phyloP scores from a whole-genome alignment of 2,888 invertebrate genomes.

The Leptopilina drosophilae region DNA sequence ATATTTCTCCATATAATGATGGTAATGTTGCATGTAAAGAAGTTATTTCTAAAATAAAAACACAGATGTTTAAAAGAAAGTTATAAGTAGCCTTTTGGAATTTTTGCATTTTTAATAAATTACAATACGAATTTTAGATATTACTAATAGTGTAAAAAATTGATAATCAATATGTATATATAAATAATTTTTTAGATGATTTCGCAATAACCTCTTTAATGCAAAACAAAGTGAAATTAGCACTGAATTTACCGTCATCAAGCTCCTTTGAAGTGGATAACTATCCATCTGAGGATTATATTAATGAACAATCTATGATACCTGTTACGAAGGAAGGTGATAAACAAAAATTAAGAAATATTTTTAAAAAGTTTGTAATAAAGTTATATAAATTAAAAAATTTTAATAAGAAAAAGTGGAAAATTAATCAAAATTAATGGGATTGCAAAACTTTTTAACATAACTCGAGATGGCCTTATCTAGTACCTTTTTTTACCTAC shows the following conservation, averaged over 20 bases:
- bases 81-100: too few species aligned
- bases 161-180: not conserved
- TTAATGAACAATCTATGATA: slow-evolving; percentile 87
- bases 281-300: slow-evolving; percentile 48
- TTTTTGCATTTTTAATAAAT: too few species aligned
- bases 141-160: not conserved
- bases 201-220: slow-evolving; percentile 79
- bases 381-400: too few species aligned
- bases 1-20: slow-evolving; percentile 4
- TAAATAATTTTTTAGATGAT: slow-evolving; percentile 58
- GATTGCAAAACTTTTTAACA: too few species aligned
- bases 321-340: slow-evolving; percentile 84
- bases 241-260: slow-evolving; percentile 79
- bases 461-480: too few species aligned
- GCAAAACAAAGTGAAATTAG: slow-evolving; percentile 84
- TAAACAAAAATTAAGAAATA: not conserved
- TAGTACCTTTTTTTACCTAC: too few species aligned
- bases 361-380: too few species aligned
- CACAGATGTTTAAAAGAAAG: not conserved
- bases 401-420: too few species aligned
- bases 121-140: too few species aligned
- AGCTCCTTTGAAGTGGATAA: not conserved
- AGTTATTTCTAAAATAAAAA: too few species aligned
- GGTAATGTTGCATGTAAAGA: slow-evolving; percentile 5
- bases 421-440: too few species aligned